Evolutionary conservation across 2,113 vertebrate species (phyloP).

Genomic region (Tachycineta bicolor): DNA sequence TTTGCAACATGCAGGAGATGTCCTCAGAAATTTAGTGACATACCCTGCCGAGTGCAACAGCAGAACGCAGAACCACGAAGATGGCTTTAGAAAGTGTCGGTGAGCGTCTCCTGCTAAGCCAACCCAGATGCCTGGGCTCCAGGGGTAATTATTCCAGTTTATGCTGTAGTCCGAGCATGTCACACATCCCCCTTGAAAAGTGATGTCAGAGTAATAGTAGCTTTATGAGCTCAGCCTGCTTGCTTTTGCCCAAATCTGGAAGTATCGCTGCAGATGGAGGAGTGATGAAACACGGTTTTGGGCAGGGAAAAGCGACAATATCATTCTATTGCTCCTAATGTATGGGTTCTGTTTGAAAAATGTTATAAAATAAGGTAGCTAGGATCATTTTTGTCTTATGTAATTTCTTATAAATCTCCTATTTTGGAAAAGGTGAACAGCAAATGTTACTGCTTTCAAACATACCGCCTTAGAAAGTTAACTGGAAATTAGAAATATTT

Average conservation of each 20-base stretch:
- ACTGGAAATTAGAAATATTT: background rate
- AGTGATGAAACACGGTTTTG: background rate
- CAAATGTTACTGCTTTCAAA: background rate
- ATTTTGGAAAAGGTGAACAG: background rate
- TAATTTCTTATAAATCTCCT: background rate
- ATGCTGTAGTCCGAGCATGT: background rate
- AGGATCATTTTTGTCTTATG: background rate
- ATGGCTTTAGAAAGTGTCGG: constrained; percentile 1
- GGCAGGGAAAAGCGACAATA: background rate
- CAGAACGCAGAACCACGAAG: background rate
- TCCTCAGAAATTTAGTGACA: background rate
- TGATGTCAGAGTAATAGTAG: background rate
- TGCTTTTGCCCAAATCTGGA: constrained; percentile 25
- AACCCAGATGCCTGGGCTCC: constrained; percentile 41
- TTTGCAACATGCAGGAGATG: background rate
- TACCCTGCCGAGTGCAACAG: background rate
- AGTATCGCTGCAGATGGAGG: background rate
- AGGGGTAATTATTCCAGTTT: constrained; percentile 14
- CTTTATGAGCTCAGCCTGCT: constrained; percentile 11
- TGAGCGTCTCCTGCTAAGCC: constrained; percentile 37
- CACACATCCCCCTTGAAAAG: background rate
- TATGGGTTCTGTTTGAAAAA: background rate
- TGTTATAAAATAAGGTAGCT: background rate
- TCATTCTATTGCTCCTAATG: background rate
- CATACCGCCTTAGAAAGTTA: background rate